phyloP scores from a whole-genome alignment of 2,888 invertebrate species.

The Cephus pygmeus region DNA sequence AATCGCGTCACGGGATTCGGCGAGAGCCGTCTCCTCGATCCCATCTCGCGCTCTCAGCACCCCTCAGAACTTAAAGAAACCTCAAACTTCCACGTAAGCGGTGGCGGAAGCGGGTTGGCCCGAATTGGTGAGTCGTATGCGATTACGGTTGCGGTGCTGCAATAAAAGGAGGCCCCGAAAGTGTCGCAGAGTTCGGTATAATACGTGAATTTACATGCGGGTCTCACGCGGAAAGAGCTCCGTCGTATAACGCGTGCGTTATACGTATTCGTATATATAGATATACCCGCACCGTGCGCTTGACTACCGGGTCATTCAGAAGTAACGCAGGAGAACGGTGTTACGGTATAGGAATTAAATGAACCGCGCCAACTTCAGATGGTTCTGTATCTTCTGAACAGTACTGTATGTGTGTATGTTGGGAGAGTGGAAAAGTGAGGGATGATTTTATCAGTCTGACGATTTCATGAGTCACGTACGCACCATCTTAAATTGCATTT shows the following conservation, averaged over 20 bases:
- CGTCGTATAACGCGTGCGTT: background rate
- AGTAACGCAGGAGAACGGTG: background rate
- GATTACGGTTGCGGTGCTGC: background rate
- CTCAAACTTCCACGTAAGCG: background rate
- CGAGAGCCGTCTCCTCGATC: background rate
- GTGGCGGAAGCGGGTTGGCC: background rate
- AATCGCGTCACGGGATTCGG: background rate
- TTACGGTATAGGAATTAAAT: background rate
- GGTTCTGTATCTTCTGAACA: too few relatives aligned
- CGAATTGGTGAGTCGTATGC: background rate
- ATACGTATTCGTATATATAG: background rate
- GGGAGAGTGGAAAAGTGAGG: background rate
- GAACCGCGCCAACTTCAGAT: too few relatives aligned
- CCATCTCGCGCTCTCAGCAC: background rate
- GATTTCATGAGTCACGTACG: background rate
- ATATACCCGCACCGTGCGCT: background rate
- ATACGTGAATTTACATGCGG: constrained; percentile 37
- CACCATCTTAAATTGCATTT: background rate
- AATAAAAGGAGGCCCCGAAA: background rate
- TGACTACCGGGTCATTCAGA: background rate
- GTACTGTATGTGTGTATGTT: background rate
- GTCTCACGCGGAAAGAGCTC: background rate
- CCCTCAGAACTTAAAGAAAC: background rate
- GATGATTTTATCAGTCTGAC: background rate
- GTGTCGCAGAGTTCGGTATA: constrained; percentile 17